phyloP scores from a whole-genome alignment of 2,888 invertebrate genomes.

The Litoditis marina region DNA sequence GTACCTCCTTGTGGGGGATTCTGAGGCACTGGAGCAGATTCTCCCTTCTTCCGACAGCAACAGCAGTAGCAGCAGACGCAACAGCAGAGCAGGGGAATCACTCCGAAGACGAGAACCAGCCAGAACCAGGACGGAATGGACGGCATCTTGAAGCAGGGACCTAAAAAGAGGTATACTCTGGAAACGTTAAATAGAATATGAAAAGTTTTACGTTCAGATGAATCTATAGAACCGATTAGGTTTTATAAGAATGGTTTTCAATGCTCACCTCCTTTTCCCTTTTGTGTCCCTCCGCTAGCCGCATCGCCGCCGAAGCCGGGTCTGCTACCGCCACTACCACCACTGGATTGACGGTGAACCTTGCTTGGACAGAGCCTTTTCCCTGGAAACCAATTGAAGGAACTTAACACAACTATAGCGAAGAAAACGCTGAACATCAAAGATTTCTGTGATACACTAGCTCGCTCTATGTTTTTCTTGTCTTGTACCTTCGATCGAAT shows the following conservation, averaged over 20 bases:
- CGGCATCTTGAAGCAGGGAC: conserved; percentile 32
- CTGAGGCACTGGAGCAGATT: conserved; percentile 18
- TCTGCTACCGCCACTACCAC: conserved; percentile 15
- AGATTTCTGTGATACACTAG: too few species aligned
- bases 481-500: too few species aligned
- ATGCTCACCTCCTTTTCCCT: not conserved
- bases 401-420: not conserved
- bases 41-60: conserved; percentile 49
- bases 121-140: conserved; percentile 42
- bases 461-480: too few species aligned
- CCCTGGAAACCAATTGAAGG: conserved; percentile 24
- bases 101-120: conserved; percentile 41
- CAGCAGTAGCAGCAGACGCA: conserved; percentile 56
- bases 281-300: conserved; percentile 12
- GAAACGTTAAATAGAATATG: too few species aligned
- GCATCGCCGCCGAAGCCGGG: conserved; percentile 13
- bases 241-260: not conserved
- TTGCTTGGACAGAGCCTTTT: conserved; percentile 48
- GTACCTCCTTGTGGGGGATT: not conserved
- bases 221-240: too few species aligned
- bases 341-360: conserved; percentile 29
- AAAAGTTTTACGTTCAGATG: too few species aligned
- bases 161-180: too few species aligned
- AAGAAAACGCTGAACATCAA: too few species aligned
- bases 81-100: conserved; percentile 54